Evolutionary conservation across 2,888 invertebrate species (phyloP).

Genomic region (Acanthococcus lagerstroemiae): DNA sequence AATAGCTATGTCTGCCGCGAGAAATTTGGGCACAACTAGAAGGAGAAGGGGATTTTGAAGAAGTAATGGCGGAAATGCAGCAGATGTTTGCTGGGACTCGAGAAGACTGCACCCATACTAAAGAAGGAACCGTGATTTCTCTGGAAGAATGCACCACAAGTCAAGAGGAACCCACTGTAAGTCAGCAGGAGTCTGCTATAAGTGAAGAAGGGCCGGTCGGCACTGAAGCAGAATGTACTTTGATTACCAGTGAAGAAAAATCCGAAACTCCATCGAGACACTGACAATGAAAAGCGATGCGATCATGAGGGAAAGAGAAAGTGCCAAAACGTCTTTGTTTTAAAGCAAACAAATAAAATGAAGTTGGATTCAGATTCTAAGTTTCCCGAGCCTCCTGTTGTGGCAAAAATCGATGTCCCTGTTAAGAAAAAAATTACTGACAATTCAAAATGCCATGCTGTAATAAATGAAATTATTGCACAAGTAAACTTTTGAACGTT

Average conservation of each 20-base stretch:
- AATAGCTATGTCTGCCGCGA: background rate
- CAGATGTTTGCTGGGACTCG: background rate
- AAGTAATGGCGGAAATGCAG: background rate
- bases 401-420: too few species aligned
- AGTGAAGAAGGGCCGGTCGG: too few species aligned
- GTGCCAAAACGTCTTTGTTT: background rate
- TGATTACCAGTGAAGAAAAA: too few species aligned
- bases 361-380: background rate
- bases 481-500: too few species aligned
- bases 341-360: background rate
- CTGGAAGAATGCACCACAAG: background rate
- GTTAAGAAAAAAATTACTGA: too few species aligned
- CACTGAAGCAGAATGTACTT: too few species aligned
- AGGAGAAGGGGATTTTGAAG: background rate
- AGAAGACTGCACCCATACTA: background rate
- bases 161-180: background rate
- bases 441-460: too few species aligned
- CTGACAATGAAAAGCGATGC: background rate
- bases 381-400: too few species aligned
- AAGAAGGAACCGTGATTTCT: background rate
- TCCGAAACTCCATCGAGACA: background rate
- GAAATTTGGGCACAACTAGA: background rate
- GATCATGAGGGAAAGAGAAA: background rate
- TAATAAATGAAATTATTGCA: too few species aligned
- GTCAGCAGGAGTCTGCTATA: too few species aligned